Conservation (phyloP, 2,113 vertebrate species). For the Lamprologus callipterus region DNA sequence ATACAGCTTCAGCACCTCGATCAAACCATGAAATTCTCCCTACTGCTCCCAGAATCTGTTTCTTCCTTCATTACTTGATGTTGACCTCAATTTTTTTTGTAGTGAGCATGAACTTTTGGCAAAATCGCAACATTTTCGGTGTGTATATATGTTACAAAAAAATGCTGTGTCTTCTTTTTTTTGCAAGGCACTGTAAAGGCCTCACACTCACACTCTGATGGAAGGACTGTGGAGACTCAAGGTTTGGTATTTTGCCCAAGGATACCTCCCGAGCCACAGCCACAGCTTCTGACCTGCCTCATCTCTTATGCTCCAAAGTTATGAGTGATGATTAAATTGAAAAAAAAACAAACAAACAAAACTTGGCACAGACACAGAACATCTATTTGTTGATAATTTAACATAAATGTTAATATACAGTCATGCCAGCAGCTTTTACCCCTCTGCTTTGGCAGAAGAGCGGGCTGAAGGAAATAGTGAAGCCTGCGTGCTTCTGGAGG, state of each 20-base stretch:
- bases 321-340: not conserved
- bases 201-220: not conserved
- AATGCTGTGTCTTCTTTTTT: not conserved
- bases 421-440: not conserved
- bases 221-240: not conserved
- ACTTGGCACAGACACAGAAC: not conserved
- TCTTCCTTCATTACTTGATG: not conserved
- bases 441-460: not conserved
- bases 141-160: not conserved
- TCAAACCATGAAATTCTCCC: not conserved
- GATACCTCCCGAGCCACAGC: not conserved
- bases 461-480: rapidly evolving
- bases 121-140: not conserved
- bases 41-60: not conserved
- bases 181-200: not conserved
- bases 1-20: not conserved
- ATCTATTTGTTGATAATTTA: not conserved
- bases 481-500: not conserved
- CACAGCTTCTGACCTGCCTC: not conserved
- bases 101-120: not conserved
- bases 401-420: not conserved
- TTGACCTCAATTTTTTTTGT: rapidly evolving
- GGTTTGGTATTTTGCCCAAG: not conserved
- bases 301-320: not conserved
- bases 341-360: not conserved